Evolutionary conservation across 2,113 vertebrate genomes (phyloP), one percentile per base, ranked within the genome.

Genomic region (Serilophus lunatus): DNA sequence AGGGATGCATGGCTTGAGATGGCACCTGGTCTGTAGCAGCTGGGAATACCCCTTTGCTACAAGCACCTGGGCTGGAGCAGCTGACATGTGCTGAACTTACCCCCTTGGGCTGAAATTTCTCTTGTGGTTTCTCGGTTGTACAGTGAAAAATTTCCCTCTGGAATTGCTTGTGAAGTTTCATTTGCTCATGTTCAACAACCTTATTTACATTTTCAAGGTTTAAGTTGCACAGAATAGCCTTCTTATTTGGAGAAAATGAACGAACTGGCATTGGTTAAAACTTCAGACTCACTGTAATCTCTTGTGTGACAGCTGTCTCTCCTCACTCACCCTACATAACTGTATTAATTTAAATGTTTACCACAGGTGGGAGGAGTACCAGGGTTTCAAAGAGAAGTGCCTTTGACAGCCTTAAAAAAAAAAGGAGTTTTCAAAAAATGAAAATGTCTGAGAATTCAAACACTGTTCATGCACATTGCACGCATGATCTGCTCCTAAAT

Each of bases 101-200:
- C 95, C 95, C 93, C 94, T 88, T 95, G 81, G 94, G 86, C 86
- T 82, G 91, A 92, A 87, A 97, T 93, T 89, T 95, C 91, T 92
- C 93, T 75, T 88, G 93, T 71, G 92, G 94, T 92, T 93, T 94
- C 76, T 94, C 90, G 90, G 93, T 87, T 68, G 74, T 84, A 91
- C 40, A 92, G 91, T 85, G 81, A 95, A 93, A 86, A 60, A 44
- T 78, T 86, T 92, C 88, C 68, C 72, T 88, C 88, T 92, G 85
- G 92, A 97, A 94, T 88, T 72, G 76, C 93, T 96, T 81, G 82
- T 76, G 69, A 96, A 78, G 49, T 94, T 96, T 80, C 86, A 71
- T 71, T 88, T 92, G 86, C 72, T 96, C 79, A 68, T 17, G 76
- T 83, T 92, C 90, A 93, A 92, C 79, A 75, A 96, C 35, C 49